Percentiles rank a stretch among this genome's conserved stretches.
Conservation (phyloP, 2,888 invertebrate genomes). For the Rhagonycha fulva region DNA sequence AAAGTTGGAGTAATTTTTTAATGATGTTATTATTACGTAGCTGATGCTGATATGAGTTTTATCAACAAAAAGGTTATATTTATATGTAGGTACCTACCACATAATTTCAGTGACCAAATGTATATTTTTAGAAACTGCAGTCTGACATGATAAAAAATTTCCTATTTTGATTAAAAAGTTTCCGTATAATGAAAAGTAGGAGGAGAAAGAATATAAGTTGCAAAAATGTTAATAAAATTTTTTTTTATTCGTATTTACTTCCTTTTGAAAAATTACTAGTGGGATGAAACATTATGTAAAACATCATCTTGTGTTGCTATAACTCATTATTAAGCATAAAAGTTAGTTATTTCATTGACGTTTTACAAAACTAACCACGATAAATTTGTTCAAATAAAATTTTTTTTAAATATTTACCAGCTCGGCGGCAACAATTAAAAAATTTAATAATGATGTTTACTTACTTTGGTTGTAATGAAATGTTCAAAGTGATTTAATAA, state of each 20-base stretch:
- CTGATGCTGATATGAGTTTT: neutral
- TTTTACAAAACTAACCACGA: neutral
- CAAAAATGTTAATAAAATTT: neutral
- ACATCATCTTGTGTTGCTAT: neutral
- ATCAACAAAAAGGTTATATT: neutral
- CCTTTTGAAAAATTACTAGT: neutral
- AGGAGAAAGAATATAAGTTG: neutral
- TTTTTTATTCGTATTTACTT: neutral
- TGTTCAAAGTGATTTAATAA: neutral
- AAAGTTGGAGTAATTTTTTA: neutral
- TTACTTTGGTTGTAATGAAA: neutral
- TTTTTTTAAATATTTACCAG: neutral
- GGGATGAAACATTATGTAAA: neutral
- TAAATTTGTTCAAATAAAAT: neutral
- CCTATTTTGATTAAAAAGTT: neutral
- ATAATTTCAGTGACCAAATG: neutral
- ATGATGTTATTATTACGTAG: neutral
- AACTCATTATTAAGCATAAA: neutral
- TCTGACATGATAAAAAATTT: neutral
- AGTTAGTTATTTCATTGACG: neutral
- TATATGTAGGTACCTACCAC: neutral
- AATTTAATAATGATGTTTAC: neutral
- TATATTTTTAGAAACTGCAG: neutral
- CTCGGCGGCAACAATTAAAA: neutral
- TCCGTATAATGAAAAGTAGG: neutral